Percentiles rank a stretch among this genome's conserved stretches.
phyloP scores from a whole-genome alignment of 1,140 invertebrate genomes.

The Potamilus streckersoni region DNA sequence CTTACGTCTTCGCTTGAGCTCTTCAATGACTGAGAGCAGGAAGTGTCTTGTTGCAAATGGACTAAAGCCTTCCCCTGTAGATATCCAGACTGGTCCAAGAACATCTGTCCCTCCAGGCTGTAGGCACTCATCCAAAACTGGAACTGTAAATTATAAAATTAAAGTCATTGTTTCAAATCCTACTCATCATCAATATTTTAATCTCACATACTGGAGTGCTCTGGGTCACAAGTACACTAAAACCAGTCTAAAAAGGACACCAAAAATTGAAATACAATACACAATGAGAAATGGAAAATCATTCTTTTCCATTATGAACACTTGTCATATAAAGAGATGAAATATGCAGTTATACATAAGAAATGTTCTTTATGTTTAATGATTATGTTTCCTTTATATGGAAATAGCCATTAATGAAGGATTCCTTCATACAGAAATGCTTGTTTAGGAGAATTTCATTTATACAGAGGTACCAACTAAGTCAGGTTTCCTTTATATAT shows the following conservation, averaged over 20 bases:
- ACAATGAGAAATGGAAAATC: too few relatives aligned
- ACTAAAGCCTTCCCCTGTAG: constrained; percentile 64
- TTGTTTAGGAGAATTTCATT: too few relatives aligned
- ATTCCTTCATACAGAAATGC: too few relatives aligned
- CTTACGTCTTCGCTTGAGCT: constrained; percentile 54
- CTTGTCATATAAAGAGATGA: too few relatives aligned
- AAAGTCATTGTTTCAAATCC: neutral
- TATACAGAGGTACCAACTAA: too few relatives aligned
- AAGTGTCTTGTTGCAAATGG: constrained; percentile 59
- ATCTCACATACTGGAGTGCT: neutral
- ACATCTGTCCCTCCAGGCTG: constrained; percentile 55
- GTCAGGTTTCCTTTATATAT: too few relatives aligned
- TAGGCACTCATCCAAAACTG: constrained; percentile 59
- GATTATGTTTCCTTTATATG: too few relatives aligned
- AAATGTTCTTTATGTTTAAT: too few relatives aligned
- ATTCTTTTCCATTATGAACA: too few relatives aligned
- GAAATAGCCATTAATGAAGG: too few relatives aligned
- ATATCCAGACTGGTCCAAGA: constrained; percentile 67
- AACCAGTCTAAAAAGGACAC: neutral
- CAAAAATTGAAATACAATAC: too few relatives aligned
- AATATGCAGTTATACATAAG: too few relatives aligned
- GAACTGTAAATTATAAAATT: constrained; percentile 39
- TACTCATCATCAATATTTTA: neutral
- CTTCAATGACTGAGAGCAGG: constrained; percentile 51
- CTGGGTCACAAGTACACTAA: neutral